These are phyloP conservation scores for Prunella fulvescens DNA, from an alignment of 2,113 vertebrate species.

Conservation along the genomic window DNA sequence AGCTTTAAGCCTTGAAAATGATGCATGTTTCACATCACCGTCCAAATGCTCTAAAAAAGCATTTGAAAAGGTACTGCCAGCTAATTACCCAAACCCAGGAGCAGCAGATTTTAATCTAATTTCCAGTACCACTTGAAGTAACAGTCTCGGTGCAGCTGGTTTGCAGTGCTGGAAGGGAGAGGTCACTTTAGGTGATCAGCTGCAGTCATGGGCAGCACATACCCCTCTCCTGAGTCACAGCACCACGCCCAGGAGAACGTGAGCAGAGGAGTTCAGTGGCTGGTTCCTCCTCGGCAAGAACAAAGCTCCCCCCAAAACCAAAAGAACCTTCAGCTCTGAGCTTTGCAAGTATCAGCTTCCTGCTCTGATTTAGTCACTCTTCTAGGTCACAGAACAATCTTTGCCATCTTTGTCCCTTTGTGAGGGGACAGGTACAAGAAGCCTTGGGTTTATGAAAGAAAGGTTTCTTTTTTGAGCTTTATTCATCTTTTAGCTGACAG, in stretches of 20 bases:
- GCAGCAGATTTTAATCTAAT: neutral
- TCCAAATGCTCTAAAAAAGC: neutral
- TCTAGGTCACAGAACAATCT: fast-evolving
- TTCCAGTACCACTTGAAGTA: neutral
- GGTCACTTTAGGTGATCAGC: neutral
- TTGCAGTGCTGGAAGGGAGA: neutral
- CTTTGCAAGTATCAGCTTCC: neutral
- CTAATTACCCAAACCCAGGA: neutral
- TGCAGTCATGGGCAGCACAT: neutral
- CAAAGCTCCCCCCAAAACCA: neutral
- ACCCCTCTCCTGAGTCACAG: neutral
- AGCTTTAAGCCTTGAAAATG: neutral
- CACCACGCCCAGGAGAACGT: neutral
- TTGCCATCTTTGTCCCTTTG: neutral
- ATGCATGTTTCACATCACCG: neutral
- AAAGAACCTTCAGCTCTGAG: neutral
- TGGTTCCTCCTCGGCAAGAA: neutral
- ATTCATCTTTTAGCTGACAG: neutral
- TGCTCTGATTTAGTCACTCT: neutral
- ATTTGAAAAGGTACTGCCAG: neutral
- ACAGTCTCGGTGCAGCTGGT: neutral
- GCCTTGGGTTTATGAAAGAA: neutral
- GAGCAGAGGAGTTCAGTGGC: neutral
- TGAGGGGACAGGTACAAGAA: neutral
- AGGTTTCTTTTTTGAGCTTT: neutral